Base-by-base conservation (phyloP, 2,113 vertebrate species). In the Taxidea taxus region DNA sequence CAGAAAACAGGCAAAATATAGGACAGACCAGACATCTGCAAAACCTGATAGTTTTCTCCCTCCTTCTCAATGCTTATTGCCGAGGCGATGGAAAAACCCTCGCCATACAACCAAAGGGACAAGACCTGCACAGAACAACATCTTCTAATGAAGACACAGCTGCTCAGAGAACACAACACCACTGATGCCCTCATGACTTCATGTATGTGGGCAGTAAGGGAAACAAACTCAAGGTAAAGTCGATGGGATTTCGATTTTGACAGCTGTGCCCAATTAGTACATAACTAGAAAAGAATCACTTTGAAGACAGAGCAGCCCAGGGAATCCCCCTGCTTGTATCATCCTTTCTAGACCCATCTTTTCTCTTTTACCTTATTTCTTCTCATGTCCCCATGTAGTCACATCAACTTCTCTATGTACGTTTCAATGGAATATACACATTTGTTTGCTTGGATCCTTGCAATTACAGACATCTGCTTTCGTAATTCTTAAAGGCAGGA, bases 1-100 rank as follows among this genome's bases (percentile, higher is more conserved):
- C 6, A 80, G n/a, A 82, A 94, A 96, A 91, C 60, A 60, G 37
- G 13, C 62, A 90, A 27, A 64, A 87, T 16, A 84, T 1, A 75
- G 29, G 16, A n/a, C 77, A 93, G n/a, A 29, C 4, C n/a, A 89
- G 66, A 39, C 20, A 47, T 64, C 87, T 89, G 44, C 60, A 47
- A 56, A 51, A 44, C 6, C 4, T 60, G n/a, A 54, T 2, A 14
- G 31, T n/a, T 81, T 92, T 88, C 47, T 70, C 11, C 51, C 10
- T 47, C 4, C 21, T 56, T 78, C 72, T 84, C 20, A 1, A 44
- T 21, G 15, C 21, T 87, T 58, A 49, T 3, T 66, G 47, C 10
- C 0, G 0, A 72, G 37, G 27, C 6, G 25, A 72, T 3, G 42
- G 21, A 12, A 29, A n/a, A 18, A 16, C 31, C 34, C 64, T 11